Evolutionary conservation across 2,888 invertebrate species (phyloP), one percentile per base, ranked within the genome.

Genomic region (Polydrusus tereticollis): DNA sequence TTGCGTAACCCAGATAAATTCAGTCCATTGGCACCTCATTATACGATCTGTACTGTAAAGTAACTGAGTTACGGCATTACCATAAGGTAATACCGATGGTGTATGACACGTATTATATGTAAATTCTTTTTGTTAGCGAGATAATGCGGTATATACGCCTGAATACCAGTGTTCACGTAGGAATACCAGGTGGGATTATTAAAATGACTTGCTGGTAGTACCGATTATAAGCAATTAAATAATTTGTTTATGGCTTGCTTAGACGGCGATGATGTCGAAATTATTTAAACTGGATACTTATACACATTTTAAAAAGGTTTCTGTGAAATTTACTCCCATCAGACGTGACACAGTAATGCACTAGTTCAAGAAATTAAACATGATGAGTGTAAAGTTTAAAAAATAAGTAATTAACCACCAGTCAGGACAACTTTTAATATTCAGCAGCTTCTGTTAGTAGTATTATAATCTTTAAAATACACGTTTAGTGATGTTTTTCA

Each of bases 121-220:
- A 55, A 65, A 65, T 65, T 65, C 29, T 33, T 65, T 29, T 65
- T 65, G 65, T 65, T 38, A 20, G 50, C 18, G 63, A 64, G 52
- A 55, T 55, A 55, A 55, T 55, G 52, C 8, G 29, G 52, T 55
- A 36, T 36, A 12, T 36, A 29, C 29, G 52, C 52, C 29, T 10
- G 16, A 55, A 55, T 55, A 55, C 52, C 52, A 55, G 29, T 18
- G 29, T 29, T 33, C 12, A 55, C 52, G 52, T 55, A 55, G 52
- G 52, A 55, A 55, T 55, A 55, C 52, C 29, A 26, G 52, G 52
- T 55, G 29, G 52, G 52, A 55, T 55, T 55, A 55, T 55, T 29
- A 55, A 55, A 55, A 55, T 55, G 26, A 55, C 29, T 16, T 29
- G 52, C 29, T 55, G 52, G 29, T 55, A 29, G 1, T 29, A 5